phyloP scores from a whole-genome alignment of 2,797 vertebrate species.

The Rachycentron canadum region DNA sequence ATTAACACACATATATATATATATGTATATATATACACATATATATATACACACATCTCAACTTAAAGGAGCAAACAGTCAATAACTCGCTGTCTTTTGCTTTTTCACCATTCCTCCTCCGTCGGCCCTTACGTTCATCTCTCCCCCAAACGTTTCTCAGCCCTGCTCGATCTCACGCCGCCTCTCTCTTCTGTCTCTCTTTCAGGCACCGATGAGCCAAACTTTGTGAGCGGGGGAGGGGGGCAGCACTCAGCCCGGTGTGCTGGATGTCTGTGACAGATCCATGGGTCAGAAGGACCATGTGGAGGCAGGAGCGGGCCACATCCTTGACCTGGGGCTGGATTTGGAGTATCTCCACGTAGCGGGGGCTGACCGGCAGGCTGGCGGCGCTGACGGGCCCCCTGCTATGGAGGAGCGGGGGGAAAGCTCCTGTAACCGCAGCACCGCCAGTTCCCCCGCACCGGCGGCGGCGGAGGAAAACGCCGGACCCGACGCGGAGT shows the following conservation, averaged over 20 bases:
- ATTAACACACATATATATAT: no score
- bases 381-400: slow-evolving; percentile 86
- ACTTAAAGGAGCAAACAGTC: no score
- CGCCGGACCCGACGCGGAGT: slow-evolving; percentile 86
- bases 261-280: slow-evolving; percentile 91
- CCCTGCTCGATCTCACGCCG: no score
- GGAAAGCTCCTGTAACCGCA: slow-evolving; percentile 82
- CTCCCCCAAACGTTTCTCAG: no score
- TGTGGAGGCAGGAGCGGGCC: slow-evolving; percentile 86
- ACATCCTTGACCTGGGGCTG: slow-evolving; percentile 85
- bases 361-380: slow-evolving; percentile 89
- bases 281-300: slow-evolving; percentile 99
- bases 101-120: no score
- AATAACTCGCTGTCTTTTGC: no score
- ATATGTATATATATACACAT: no score
- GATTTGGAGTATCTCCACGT: slow-evolving; percentile 93
- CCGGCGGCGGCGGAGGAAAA: slow-evolving; percentile 82
- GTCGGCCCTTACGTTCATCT: no score
- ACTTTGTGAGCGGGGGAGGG: slow-evolving; percentile 70
- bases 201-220: slow-evolving; percentile 66
- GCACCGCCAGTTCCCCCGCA: slow-evolving; percentile 82
- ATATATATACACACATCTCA: no score
- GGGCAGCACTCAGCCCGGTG: slow-evolving; percentile 87
- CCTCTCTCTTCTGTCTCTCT: no score
- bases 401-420: slow-evolving; percentile 90